Conservation (phyloP, 1,140 invertebrate species). For the Sminthurides bifidus region DNA sequence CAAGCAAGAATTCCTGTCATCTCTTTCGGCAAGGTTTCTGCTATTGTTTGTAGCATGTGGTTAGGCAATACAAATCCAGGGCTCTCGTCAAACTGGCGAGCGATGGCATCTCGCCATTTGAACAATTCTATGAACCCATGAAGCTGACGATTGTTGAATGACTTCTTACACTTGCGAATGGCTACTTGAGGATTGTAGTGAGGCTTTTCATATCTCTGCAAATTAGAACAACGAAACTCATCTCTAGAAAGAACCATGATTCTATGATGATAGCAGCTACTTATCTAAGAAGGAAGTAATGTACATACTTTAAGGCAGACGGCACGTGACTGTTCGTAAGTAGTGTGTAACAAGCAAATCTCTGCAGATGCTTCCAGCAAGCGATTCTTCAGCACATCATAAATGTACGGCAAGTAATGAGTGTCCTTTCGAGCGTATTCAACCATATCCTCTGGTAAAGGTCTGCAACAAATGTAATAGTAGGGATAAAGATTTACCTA, state of each 20-base stretch:
- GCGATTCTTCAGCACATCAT: conserved; percentile 66
- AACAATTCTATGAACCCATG: conserved; percentile 70
- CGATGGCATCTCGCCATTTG: conserved; percentile 75
- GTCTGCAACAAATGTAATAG: conserved; percentile 43
- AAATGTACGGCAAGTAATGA: conserved; percentile 88
- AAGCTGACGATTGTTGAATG: conserved; percentile 76
- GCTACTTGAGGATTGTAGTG: conserved; percentile 33
- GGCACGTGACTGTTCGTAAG: conserved; percentile 56
- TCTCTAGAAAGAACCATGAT: background rate
- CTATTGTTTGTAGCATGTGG: conserved; percentile 86
- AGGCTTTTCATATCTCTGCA: conserved; percentile 69
- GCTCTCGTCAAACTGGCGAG: conserved; percentile 84
- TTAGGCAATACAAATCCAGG: conserved; percentile 81
- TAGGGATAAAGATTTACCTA: background rate
- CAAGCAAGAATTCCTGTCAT: conserved; percentile 85
- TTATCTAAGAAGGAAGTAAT: background rate
- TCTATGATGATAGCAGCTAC: background rate
- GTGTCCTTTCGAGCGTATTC: conserved; percentile 89
- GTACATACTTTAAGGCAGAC: conserved; percentile 51
- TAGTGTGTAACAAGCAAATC: conserved; percentile 55
- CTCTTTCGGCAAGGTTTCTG: conserved; percentile 81
- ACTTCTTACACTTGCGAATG: conserved; percentile 56
- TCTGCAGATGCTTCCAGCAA: conserved; percentile 59
- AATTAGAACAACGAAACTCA: conserved; percentile 8
- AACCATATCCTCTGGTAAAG: conserved; percentile 68